Evolutionary conservation across 2,113 vertebrate species (phyloP).

Genomic region (Nipponia nippon): DNA sequence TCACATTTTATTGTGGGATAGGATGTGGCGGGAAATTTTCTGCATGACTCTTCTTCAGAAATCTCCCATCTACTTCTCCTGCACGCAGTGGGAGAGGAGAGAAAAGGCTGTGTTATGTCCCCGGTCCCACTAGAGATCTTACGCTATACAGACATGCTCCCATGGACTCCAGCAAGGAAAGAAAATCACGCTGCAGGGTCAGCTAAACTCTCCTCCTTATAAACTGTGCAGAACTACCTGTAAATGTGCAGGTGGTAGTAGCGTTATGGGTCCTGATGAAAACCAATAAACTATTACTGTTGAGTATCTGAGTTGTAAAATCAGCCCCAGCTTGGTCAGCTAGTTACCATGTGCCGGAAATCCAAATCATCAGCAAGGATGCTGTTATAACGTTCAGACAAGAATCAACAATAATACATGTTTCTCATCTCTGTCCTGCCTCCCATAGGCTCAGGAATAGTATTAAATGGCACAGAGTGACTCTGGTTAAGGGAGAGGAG

Average conservation of each 20-base stretch:
- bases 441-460: background rate
- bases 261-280: background rate
- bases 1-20: background rate
- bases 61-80: background rate
- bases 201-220: background rate
- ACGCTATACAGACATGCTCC: background rate
- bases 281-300: background rate
- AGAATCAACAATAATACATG: background rate
- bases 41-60: background rate
- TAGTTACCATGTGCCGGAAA: background rate
- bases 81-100: background rate
- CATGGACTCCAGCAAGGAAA: background rate
- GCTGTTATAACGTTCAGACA: background rate
- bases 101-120: background rate
- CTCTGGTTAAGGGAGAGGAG: background rate
- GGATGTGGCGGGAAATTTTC: background rate
- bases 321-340: background rate
- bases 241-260: background rate
- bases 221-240: background rate
- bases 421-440: background rate
- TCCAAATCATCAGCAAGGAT: background rate
- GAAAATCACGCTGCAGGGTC: background rate
- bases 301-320: background rate
- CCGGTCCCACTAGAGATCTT: background rate
- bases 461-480: background rate